phyloP scores from a whole-genome alignment of 2,797 vertebrate species.

The Oreonectes daqikongensis region DNA sequence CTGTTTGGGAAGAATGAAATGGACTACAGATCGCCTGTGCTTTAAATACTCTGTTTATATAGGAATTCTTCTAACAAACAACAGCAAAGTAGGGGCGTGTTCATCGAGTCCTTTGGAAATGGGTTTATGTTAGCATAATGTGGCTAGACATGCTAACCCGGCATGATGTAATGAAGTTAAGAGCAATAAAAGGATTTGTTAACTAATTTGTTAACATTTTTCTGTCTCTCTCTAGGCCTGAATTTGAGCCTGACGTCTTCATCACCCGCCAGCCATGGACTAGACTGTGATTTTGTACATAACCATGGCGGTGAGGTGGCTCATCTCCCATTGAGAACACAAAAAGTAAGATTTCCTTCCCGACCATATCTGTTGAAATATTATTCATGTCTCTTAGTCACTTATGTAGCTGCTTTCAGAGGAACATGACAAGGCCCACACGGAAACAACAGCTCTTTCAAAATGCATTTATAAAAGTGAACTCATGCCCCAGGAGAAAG shows the following conservation, averaged over 20 bases:
- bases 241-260: constrained; percentile 22
- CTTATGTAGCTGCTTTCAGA: constrained; percentile 20
- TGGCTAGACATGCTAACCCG: not conserved
- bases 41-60: constrained; percentile 39
- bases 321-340: constrained; percentile 68
- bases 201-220: too few species aligned
- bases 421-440: constrained; percentile 48
- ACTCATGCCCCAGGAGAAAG: not conserved
- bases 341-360: constrained; percentile 69
- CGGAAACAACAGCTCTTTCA: not conserved
- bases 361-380: not conserved
- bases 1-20: constrained; percentile 6
- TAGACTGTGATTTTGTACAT: constrained; percentile 56
- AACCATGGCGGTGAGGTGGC: constrained; percentile 71
- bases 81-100: constrained; percentile 3
- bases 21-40: constrained; percentile 27
- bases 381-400: not conserved
- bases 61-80: constrained; percentile 23
- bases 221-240: constrained; percentile 28
- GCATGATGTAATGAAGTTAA: too few species aligned
- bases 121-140: constrained; percentile 45
- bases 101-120: not conserved
- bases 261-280: constrained; percentile 49
- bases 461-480: not conserved
- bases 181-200: too few species aligned